Evolutionary conservation across 2,888 invertebrate species (phyloP), one percentile per base, ranked within the genome.

Genomic region (Yponomeuta malinellus): DNA sequence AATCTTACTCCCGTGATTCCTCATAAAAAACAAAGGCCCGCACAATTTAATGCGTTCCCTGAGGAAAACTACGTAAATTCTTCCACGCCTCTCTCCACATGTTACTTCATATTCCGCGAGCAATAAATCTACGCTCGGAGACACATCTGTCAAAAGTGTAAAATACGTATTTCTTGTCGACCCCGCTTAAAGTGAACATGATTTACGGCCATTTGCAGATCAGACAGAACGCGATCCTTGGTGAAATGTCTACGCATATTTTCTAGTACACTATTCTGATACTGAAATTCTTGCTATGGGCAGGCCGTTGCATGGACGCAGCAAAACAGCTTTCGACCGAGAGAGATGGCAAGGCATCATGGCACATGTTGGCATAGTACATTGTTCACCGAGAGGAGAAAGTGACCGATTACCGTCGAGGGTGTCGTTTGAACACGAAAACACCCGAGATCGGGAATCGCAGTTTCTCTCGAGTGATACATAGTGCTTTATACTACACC

Each of bases 81-180:
- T 81, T 76, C 78, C 77, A 74, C 78, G 78, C 77, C 79, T 76
- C 78, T 80, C 79, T 75, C 82, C 76, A 83, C 79, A 85, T 80
- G 85, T 84, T 86, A 84, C 87, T 87, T 86, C 86, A 89, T 88
- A 89, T 89, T 87, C 84, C 76, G 76, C 76, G 77, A 73, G 79
- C 82, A 80, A 91, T 91, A 91, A 91, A 91, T 91, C 89, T 86
- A 81, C 78, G 78, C 81, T 82, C 82, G 81, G 85, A 82, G 89
- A 88, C 89, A 83, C 87, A 89, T 89, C 86, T 90, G 90, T 90
- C 91, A 90, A 88, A 91, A 90, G 82, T 88, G 83, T 90, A 89
- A 91, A 90, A 89, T 89, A 90, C 89, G 86, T 88, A 88, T 90
- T 87, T 85, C 86, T 87, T 84, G 87, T 87, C 76, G 73, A 78